Base-by-base conservation (phyloP, 2,113 vertebrate species). In the Tamias sibiricus region DNA sequence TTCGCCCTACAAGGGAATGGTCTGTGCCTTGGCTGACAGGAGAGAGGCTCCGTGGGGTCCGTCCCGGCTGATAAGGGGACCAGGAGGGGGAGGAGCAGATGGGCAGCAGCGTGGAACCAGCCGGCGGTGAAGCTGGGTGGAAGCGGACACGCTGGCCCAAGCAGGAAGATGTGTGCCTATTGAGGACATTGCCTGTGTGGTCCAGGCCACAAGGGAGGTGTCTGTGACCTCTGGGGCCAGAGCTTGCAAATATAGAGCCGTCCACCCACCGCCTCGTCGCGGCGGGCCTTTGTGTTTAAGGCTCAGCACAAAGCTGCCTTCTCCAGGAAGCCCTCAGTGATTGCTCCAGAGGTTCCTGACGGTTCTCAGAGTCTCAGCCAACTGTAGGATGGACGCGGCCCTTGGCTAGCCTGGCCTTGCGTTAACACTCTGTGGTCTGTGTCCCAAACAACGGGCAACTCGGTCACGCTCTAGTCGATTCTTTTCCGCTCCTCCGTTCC, bases 1-100 rank as follows among this genome's bases (percentile, higher is more conserved):
- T 97, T 96, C 96, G 87, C 97, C 97, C 96, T 98, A 98, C 93
- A 97, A 97, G 97, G 97, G 57, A 92, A 97, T 94, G n/a, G n/a
- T 84, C 49, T 82, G 84, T 93, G 92, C 97, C 75, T 37, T 2
- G 1, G 85, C n/a, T 96, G 92, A 94, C 96, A 89, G 91, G 72
- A 62, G 26, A 68, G 26, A n/a, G n/a, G n/a, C 86, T 85, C 47
- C n/a, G 66, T 4, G 14, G 52, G 40, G 90, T 72, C 94, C 90
- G 62, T 96, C 96, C 75, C 64, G 66, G 79, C 97, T 87, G 97
- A 97, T 97, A 97, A 95, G 74, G 35, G 20, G 28, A 32, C 44
- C n/a, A n/a, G 54, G 47, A 2, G 32, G 68, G 49, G 35, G 54
- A 69, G 49, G 9, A 83, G 37, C n/a, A 5, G 14, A 57, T 4